Percentiles rank a stretch among this genome's conserved stretches.
Conservation (phyloP, 1,140 invertebrate genomes). For the Lasaia peninsularis region DNA sequence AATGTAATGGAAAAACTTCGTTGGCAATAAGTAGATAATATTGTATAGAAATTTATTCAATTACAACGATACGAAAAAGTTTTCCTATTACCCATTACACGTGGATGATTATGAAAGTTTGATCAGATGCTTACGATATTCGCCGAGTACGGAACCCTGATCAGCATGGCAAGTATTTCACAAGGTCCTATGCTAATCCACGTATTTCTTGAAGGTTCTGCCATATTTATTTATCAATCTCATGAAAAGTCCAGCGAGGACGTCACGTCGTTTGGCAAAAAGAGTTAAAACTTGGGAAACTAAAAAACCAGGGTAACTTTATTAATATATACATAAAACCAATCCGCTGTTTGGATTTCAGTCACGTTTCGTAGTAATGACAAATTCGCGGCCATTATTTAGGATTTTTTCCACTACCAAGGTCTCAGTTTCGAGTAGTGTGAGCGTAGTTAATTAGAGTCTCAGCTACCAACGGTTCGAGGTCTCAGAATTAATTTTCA, state of each 20-base stretch:
- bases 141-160: slow-evolving; percentile 5
- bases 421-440: slow-evolving; percentile 57
- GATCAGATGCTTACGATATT: slow-evolving; percentile 38
- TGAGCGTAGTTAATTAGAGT: slow-evolving; percentile 41
- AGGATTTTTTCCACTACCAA: slow-evolving; percentile 55
- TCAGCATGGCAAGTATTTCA: slow-evolving; percentile 26
- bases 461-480: slow-evolving; percentile 46
- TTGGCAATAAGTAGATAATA: slow-evolving; percentile 18
- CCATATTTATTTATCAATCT: slow-evolving; percentile 42
- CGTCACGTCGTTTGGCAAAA: slow-evolving; percentile 53
- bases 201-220: slow-evolving; percentile 35
- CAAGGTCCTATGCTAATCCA: slow-evolving; percentile 51
- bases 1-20: slow-evolving; percentile 20
- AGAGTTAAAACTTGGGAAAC: slow-evolving; percentile 45
- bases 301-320: slow-evolving; percentile 61
- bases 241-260: slow-evolving; percentile 37
- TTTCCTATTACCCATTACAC: slow-evolving; percentile 46
- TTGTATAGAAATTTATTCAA: slow-evolving; percentile 35
- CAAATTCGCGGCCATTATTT: slow-evolving; percentile 60
- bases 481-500: slow-evolving; percentile 45
- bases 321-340: slow-evolving; percentile 46
- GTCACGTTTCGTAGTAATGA: slow-evolving; percentile 65
- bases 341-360: slow-evolving; percentile 47
- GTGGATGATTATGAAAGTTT: slow-evolving; percentile 45
- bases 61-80: slow-evolving; percentile 38